Conservation (phyloP, 2,113 vertebrate genomes). For the Pycnonotus jocosus region DNA sequence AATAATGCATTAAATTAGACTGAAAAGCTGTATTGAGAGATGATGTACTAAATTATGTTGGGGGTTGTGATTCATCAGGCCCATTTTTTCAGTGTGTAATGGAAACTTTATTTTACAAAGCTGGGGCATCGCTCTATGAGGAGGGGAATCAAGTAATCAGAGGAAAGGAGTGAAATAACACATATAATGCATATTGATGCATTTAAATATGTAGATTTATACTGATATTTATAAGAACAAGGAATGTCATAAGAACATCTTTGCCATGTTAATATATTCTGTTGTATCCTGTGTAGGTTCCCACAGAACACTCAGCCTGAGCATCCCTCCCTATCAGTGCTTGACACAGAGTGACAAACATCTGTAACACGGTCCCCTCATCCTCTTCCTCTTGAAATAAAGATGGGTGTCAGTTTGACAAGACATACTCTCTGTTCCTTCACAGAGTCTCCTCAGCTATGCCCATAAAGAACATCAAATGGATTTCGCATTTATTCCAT, state of each 20-base stretch:
- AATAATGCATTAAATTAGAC: slow-evolving; percentile 53
- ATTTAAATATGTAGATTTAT: not conserved
- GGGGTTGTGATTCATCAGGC: slow-evolving; percentile 46
- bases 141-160: not conserved
- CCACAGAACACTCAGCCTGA: not conserved
- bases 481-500: not conserved
- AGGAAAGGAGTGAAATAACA: not conserved
- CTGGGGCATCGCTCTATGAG: not conserved
- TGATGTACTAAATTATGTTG: slow-evolving; percentile 43
- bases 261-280: not conserved
- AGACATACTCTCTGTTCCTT: not conserved
- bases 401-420: not conserved
- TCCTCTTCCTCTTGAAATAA: not conserved
- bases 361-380: not conserved
- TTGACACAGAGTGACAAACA: not conserved
- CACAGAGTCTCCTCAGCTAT: not conserved
- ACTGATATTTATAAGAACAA: not conserved
- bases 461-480: not conserved
- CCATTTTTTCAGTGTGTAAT: slow-evolving; percentile 26
- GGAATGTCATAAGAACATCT: not conserved
- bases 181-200: not conserved
- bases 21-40: slow-evolving; percentile 32
- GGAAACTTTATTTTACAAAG: slow-evolving; percentile 40
- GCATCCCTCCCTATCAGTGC: not conserved
- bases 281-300: not conserved